Conservation (phyloP, 2,888 invertebrate genomes). For the Empis livida region DNA sequence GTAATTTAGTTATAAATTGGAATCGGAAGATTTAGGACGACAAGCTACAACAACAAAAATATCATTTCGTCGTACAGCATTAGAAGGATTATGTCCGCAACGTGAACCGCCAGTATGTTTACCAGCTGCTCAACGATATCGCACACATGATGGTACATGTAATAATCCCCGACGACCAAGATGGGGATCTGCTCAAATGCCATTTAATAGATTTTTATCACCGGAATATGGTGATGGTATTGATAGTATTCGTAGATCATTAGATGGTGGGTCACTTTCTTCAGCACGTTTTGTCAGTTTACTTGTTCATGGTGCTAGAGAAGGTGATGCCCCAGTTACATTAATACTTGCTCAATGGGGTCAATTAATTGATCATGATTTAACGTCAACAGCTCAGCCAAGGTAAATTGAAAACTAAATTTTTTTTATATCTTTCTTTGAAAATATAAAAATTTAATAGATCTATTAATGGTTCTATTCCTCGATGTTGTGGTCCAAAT, state of each 20-base stretch:
- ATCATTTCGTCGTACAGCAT: slow-evolving; percentile 30
- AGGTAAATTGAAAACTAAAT: slow-evolving; percentile 29
- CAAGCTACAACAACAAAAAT: slow-evolving; percentile 31
- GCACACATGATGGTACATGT: slow-evolving; percentile 80
- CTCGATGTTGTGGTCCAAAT: slow-evolving; percentile 52
- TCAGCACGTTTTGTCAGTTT: slow-evolving; percentile 65
- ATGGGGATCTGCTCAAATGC: slow-evolving; percentile 72
- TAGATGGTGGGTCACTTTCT: slow-evolving; percentile 50
- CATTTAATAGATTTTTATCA: slow-evolving; percentile 67
- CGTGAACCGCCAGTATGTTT: slow-evolving; percentile 54
- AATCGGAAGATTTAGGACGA: slow-evolving; percentile 26
- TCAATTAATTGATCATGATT: slow-evolving; percentile 79
- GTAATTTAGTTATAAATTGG: slow-evolving; percentile 27
- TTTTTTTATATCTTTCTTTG: not conserved
- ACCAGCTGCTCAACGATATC: slow-evolving; percentile 56
- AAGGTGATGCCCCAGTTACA: slow-evolving; percentile 54
- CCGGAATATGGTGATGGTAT: slow-evolving; percentile 72
- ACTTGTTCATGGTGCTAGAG: slow-evolving; percentile 48
- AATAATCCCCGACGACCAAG: slow-evolving; percentile 66
- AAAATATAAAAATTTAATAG: slow-evolving; percentile 13
- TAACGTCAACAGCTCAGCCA: slow-evolving; percentile 66
- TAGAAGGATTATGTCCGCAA: slow-evolving; percentile 47
- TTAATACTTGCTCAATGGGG: slow-evolving; percentile 86
- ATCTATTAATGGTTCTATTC: slow-evolving; percentile 63
- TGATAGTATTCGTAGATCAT: slow-evolving; percentile 38